A percentile compares a stretch with the other conserved stretches of the same genome.
Conservation (phyloP, 2,888 invertebrate genomes). For the Synanthedon formicaeformis region DNA sequence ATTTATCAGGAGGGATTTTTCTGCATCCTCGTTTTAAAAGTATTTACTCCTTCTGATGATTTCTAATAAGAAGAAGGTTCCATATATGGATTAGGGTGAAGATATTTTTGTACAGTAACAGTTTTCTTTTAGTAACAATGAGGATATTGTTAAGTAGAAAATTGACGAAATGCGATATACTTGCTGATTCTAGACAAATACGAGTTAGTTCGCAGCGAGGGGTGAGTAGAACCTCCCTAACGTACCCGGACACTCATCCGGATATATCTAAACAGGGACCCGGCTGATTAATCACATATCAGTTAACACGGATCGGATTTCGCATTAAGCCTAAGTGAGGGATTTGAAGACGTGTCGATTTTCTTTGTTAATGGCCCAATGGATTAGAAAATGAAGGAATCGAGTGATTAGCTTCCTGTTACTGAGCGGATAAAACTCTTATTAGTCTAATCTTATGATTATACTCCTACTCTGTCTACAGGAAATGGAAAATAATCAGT, state of each 20-base stretch:
- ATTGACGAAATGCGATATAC: not conserved
- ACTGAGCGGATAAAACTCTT: not conserved
- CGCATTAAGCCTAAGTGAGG: slow-evolving; percentile 22
- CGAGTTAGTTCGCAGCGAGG: slow-evolving; percentile 3
- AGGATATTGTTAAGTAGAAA: not conserved
- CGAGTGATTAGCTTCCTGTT: not conserved
- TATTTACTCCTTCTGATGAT: too few species aligned
- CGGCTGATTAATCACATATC: slow-evolving; percentile 49
- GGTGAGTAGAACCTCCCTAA: slow-evolving; percentile 8
- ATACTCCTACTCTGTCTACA: too few species aligned
- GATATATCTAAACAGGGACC: slow-evolving; percentile 10
- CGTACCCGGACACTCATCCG: slow-evolving; percentile 16
- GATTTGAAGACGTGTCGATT: slow-evolving; percentile 25
- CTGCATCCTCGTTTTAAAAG: too few species aligned
- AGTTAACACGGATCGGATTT: slow-evolving; percentile 36
- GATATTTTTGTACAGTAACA: too few species aligned
- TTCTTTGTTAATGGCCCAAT: slow-evolving; percentile 9
- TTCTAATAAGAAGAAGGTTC: too few species aligned
- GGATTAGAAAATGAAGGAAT: slow-evolving; percentile 8
- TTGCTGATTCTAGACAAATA: slow-evolving; percentile 1
- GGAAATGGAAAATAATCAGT: too few species aligned
- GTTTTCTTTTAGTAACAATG: too few species aligned
- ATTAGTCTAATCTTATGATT: too few species aligned
- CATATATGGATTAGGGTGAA: too few species aligned
- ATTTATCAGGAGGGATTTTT: too few species aligned